Base-by-base conservation (phyloP, 2,888 invertebrate genomes). In the Helobdella robusta region DNA sequence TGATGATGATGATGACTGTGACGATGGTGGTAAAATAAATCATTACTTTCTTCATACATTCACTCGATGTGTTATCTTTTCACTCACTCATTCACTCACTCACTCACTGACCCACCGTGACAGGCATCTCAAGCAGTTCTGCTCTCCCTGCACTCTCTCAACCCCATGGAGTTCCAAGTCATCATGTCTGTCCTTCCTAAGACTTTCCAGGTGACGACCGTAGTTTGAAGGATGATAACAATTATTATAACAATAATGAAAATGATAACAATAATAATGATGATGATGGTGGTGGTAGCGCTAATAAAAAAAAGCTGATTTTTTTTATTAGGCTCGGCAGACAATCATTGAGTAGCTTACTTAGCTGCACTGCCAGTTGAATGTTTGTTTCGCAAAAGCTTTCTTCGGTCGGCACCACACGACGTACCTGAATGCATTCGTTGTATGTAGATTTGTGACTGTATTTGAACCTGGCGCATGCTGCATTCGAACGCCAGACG, bases 141-240 rank as follows among this genome's bases (percentile, higher is more conserved):
- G 18, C 86, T 91, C 64, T 86, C 88, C 5, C 82, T 95, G 64
- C 95, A 92, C 82, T 90, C 91, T 82, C 85, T 91, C 71, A 92
- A 91, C 79, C 87, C 92, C 0, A 86, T 89, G 36, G 86, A 91
- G 83, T 88, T 93, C 80, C 90, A 91, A 46, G 85, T 87, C 77
- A 82, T 92, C 71, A 72, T 83, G 59, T 76, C 79, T 58, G 77
- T 75, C 46, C 74, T 83, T 56, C 81, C 82, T 2, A 81, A 80
- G 73, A 73, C 76, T 73, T 78, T 78, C 76, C 78, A 78, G 75
- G 78, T 77, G 68, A 48, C 25, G 15, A 23, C 48, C 4, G 8
- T 48, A 11, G 25, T 48, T 6, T 11, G 20, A 18, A 48, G 6
- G n/a, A 48, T 40, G 44, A 40, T 40, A n/a, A n/a, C 44, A n/a